Evolutionary conservation across 2,113 vertebrate species (phyloP), one percentile per base, ranked within the genome.

Genomic region (Cyphomyrus discorhynchus): DNA sequence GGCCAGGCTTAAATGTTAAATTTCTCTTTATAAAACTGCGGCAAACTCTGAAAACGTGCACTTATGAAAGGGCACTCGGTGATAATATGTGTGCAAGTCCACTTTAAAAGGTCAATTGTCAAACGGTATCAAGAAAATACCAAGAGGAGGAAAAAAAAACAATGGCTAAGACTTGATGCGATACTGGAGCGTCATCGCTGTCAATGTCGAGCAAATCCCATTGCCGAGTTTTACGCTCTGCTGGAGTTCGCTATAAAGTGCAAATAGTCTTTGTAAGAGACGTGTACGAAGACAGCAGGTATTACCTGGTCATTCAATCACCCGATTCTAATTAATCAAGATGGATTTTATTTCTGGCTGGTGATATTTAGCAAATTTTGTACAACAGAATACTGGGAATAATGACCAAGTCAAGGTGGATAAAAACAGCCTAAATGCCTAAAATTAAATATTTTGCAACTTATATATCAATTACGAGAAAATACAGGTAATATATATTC

Each of bases 51-150:
- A 27, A 85, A 77, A 39, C 83, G 24, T 53, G n/a, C n/a, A 2
- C 85, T 86, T 49, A 84, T 21, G 42, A 84, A 56, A 84, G 27
- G 77, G 53, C 74, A 58, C 50, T 70, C 10, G n/a, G n/a, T 56
- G 88, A 66, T 66, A 47, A 70, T 50, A 86, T 47, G 45, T 80
- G 56, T 84, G 94, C 92, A 91, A 93, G 94, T 93, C 93, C 92
- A 80, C 90, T 90, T 35, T 10, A 95, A 84, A 96, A 96, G 95
- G 96, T 95, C 95, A 95, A 91, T 90, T 91, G 92, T 96, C 96
- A 95, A 92, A 94, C 93, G 58, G 91, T 95, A 96, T 96, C 91
- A 95, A 96, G 92, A 94, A 90, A 93, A 89, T 89, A 93, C 94
- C 95, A 95, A 94, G 94, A 95, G 94, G 94, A 91, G 90, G 93